Conservation (phyloP, 2,888 invertebrate species). For the Ochropacha duplaris region DNA sequence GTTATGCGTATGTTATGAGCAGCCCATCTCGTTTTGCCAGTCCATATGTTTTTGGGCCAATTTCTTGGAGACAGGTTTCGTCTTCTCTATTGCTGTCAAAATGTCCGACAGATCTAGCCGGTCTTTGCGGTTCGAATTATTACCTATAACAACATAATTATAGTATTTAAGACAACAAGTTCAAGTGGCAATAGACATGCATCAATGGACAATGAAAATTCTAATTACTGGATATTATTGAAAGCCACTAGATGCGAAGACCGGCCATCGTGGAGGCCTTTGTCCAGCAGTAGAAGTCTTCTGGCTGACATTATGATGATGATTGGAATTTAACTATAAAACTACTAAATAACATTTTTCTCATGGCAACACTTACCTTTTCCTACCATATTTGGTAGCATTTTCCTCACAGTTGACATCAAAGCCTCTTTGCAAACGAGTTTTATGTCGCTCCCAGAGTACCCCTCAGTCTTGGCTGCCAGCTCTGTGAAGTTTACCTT, state of each 20-base stretch:
- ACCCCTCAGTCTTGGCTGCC: slow-evolving; percentile 85
- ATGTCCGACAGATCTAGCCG: slow-evolving; percentile 69
- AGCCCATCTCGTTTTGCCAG: slow-evolving; percentile 86
- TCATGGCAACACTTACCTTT: slow-evolving; percentile 42
- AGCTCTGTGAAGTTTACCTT: slow-evolving; percentile 71
- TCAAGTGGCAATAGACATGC: too few relatives aligned
- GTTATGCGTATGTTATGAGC: slow-evolving; percentile 47
- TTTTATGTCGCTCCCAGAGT: slow-evolving; percentile 95
- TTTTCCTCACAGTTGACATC: slow-evolving; percentile 90
- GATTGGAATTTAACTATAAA: neutral
- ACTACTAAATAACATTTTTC: neutral
- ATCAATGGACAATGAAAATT: too few relatives aligned
- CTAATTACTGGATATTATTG: too few relatives aligned
- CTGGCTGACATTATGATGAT: too few relatives aligned
- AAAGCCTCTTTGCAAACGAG: slow-evolving; percentile 94
- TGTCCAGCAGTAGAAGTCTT: too few relatives aligned
- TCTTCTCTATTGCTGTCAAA: slow-evolving; percentile 76
- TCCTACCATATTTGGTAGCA: slow-evolving; percentile 63
- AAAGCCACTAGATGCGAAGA: too few relatives aligned
- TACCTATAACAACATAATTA: slow-evolving; percentile 30
- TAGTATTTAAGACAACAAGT: neutral
- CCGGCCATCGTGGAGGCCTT: too few relatives aligned
- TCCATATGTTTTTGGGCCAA: slow-evolving; percentile 81
- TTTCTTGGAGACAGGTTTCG: slow-evolving; percentile 83
- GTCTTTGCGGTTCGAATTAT: slow-evolving; percentile 59